phyloP scores from a whole-genome alignment of 2,888 invertebrate genomes.

The Drymonia ruficornis region DNA sequence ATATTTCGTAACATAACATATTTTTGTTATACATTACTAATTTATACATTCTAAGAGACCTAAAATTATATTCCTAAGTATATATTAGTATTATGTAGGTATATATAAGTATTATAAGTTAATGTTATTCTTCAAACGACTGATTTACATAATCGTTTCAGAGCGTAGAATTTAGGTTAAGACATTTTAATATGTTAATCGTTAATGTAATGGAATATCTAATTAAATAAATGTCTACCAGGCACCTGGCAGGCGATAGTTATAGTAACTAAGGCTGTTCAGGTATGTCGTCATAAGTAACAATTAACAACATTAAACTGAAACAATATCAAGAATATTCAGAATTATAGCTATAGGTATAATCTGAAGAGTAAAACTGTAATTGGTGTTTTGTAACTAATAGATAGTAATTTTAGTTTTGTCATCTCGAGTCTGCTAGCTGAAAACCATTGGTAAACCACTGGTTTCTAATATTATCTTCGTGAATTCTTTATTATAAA shows the following conservation, averaged over 20 bases:
- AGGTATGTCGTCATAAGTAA: slow-evolving; percentile 14
- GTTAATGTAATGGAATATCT: slow-evolving; percentile 42
- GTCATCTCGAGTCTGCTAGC: no score
- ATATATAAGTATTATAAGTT: slow-evolving; percentile 46
- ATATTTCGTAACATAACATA: slow-evolving; percentile 3
- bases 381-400: no score
- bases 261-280: slow-evolving; percentile 22
- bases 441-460: no score
- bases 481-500: no score
- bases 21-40: not conserved
- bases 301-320: no score
- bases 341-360: no score
- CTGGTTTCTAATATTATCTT: no score
- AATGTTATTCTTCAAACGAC: slow-evolving; percentile 70
- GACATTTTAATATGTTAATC: slow-evolving; percentile 54
- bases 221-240: slow-evolving; percentile 28
- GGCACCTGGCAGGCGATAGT: slow-evolving; percentile 10
- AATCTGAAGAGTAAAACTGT: no score
- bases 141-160: slow-evolving; percentile 74
- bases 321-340: no score
- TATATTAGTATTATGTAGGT: slow-evolving; percentile 5
- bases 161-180: slow-evolving; percentile 55
- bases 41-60: slow-evolving; percentile 13
- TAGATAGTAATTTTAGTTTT: no score
- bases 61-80: slow-evolving; percentile 23